Conservation (phyloP, 2,113 vertebrate species). For the Blennius ocellaris region DNA sequence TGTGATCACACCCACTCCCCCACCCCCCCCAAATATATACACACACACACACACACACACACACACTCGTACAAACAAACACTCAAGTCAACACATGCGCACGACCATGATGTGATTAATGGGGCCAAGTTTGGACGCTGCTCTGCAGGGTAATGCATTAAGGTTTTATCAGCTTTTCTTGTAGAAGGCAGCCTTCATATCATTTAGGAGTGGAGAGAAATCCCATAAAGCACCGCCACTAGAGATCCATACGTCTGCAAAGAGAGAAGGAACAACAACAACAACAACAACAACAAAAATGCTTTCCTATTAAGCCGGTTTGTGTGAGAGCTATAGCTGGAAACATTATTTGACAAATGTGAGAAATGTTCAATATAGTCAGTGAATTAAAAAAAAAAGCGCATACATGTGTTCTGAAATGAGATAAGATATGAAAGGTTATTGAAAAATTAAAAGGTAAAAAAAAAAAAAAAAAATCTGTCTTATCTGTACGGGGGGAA, state of each 20-base stretch:
- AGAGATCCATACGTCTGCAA: constrained; percentile 50
- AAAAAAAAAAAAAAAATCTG: constrained; percentile 10
- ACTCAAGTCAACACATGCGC: constrained; percentile 46
- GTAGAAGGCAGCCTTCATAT: constrained; percentile 57
- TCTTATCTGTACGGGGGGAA: constrained; percentile 13
- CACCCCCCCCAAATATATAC: background rate
- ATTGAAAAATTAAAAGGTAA: constrained; percentile 19
- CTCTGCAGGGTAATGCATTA: constrained; percentile 77
- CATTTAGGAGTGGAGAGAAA: constrained; percentile 40
- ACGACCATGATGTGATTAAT: constrained; percentile 76
- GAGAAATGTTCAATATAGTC: constrained; percentile 25
- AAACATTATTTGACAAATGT: constrained; percentile 8
- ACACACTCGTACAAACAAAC: constrained; percentile 33
- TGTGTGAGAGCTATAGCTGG: constrained; percentile 25
- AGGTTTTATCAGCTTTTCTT: constrained; percentile 76
- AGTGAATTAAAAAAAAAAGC: constrained; percentile 22
- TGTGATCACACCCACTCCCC: background rate
- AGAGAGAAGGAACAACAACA: constrained; percentile 24
- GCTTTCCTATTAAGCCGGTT: constrained; percentile 35
- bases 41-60: background rate
- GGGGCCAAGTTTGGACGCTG: constrained; percentile 54
- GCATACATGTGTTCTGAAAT: background rate
- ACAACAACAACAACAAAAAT: constrained; percentile 21
- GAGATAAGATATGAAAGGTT: constrained; percentile 33
- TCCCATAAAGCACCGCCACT: constrained; percentile 42